A percentile compares a stretch with the other conserved stretches of the same genome.
Conservation (phyloP, 2,113 vertebrate species). For the Zosterops borbonicus region DNA sequence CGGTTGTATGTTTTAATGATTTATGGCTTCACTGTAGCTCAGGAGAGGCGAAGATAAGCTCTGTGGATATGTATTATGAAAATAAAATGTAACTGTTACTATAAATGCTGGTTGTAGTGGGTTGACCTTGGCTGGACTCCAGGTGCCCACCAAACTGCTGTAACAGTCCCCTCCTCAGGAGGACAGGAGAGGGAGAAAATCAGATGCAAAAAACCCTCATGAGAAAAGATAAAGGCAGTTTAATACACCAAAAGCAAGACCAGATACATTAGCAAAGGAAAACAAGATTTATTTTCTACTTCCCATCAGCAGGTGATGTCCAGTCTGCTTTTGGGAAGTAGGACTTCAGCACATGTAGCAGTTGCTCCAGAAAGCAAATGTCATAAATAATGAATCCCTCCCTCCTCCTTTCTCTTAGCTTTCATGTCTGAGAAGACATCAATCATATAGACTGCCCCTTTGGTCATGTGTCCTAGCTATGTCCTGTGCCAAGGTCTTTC, state of each 20-base stretch:
- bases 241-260: not conserved
- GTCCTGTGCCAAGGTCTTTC: not conserved
- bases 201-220: not conserved
- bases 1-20: slow-evolving; percentile 53
- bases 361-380: not conserved
- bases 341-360: not conserved
- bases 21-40: slow-evolving; percentile 35
- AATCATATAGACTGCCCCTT: not conserved
- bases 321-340: not conserved
- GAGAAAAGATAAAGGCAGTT: not conserved
- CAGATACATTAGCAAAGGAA: not conserved
- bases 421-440: not conserved
- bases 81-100: not conserved
- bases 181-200: not conserved
- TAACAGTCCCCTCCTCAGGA: not conserved
- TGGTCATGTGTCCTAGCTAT: not conserved
- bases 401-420: not conserved
- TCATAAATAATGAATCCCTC: not conserved
- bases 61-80: not conserved
- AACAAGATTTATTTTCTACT: not conserved
- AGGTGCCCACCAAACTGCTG: not conserved
- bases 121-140: not conserved
- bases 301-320: not conserved
- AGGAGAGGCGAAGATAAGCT: not conserved
- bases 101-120: not conserved